Base-by-base conservation (phyloP, 2,797 vertebrate species). In the Fringilla coelebs region DNA sequence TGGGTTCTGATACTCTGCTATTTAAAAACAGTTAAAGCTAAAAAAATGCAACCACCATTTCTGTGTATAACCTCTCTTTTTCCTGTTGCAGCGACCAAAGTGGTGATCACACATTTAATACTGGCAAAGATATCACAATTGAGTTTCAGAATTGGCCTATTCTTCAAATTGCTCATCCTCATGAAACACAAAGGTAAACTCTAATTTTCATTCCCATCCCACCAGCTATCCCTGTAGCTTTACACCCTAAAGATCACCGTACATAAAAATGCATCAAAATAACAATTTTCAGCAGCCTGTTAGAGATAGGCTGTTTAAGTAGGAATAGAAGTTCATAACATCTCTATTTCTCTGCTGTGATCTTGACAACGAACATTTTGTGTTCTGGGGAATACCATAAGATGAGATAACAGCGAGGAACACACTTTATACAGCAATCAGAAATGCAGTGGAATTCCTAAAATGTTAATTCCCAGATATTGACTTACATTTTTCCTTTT, bases 211-310 rank as follows among this genome's bases (percentile, higher is more conserved):
- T 88, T 93, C 63, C 31, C 31, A 94, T 95, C 65, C 88, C 87
- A 72, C 65, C n/a, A 77, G 75, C 61, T 65, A 85, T 49, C n/a
- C 49, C 54, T 88, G 52, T 34, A 65, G 57, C 61, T 86, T 90
- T 93, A 89, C 36, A 73, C 60, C 52, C 82, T 77, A 28, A 89
- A 85, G 76, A 90, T 63, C 74, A 78, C 45, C 67, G 85, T 66
- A 73, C 55, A 78, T 81, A 91, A 74, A 94, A 92, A 92, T 34
- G 90, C 78, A 93, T 93, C 96, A 94, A 94, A 96, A 95, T 93
- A 95, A 94, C 88, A 94, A 93, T 87, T 95, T 95, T 83, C 93
- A 94, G 61, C 57, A 90, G 87, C 62, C 57, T 89, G 88, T 49
- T 71, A 77, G 48, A 96, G 72, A 93, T 21, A 81, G 78, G 65